A percentile compares a stretch with the other conserved stretches of the same genome.
Evolutionary conservation across 1,140 invertebrate genomes (phyloP).

Genomic region (Drosophila arizonae): DNA sequence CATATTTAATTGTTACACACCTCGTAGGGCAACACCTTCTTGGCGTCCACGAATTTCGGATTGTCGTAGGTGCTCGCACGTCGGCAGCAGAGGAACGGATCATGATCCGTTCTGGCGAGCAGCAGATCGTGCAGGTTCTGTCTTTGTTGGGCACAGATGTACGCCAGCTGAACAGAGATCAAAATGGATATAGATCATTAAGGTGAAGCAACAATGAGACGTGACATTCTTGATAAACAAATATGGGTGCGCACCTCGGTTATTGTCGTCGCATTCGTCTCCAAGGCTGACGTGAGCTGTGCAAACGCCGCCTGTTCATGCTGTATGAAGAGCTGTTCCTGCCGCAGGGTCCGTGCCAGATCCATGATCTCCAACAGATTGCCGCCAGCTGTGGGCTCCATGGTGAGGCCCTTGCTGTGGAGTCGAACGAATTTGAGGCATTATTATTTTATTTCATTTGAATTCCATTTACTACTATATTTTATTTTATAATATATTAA

Average conservation of each 20-base stretch:
- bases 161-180: constrained; percentile 87
- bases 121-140: constrained; percentile 92
- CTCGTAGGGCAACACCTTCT: constrained; percentile 92
- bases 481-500: neutral
- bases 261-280: constrained; percentile 73
- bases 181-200: neutral
- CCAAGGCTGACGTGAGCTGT: constrained; percentile 65
- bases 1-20: constrained; percentile 77
- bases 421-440: neutral
- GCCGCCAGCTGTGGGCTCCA: constrained; percentile 78
- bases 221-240: constrained; percentile 19
- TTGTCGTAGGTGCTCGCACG: constrained; percentile 90
- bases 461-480: neutral
- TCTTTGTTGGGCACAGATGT: constrained; percentile 94
- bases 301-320: constrained; percentile 77
- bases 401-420: constrained; percentile 44
- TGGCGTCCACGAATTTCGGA: constrained; percentile 93
- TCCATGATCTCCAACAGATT: constrained; percentile 82
- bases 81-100: constrained; percentile 89
- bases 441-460: too few species aligned
- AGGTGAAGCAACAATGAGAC: neutral
- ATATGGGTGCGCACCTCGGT: constrained; percentile 64
- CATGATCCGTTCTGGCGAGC: constrained; percentile 88
- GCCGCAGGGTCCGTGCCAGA: constrained; percentile 78
- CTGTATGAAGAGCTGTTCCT: constrained; percentile 81